A percentile compares a stretch with the other conserved stretches of the same genome.
Evolutionary conservation across 2,113 vertebrate genomes (phyloP).

Genomic region (Phaethon lepturus): DNA sequence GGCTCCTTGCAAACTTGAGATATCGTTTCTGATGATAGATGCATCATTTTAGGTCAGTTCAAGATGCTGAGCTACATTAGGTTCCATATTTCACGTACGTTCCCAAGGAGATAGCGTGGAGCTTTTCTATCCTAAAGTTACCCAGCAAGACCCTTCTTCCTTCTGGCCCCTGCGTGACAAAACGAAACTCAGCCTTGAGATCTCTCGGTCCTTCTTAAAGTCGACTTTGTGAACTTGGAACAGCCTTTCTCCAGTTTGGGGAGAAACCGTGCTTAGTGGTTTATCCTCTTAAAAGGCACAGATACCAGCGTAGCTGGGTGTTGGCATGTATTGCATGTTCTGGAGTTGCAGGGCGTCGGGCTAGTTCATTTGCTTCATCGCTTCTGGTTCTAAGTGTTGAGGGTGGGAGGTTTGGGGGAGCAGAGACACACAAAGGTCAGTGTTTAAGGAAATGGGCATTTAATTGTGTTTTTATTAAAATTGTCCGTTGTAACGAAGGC

Average conservation of each 20-base stretch:
- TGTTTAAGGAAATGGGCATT: not conserved
- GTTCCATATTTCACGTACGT: rapidly evolving
- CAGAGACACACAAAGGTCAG: not conserved
- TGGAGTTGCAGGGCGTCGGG: not conserved
- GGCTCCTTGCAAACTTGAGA: not conserved
- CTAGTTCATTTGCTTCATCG: not conserved
- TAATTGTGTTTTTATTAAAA: not conserved
- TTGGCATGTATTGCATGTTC: not conserved
- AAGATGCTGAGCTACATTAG: not conserved
- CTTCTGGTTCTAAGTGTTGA: not conserved
- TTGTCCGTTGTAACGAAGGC: not conserved
- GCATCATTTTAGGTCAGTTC: not conserved
- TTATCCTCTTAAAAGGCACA: not conserved
- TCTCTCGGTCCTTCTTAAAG: not conserved
- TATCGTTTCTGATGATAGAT: not conserved
- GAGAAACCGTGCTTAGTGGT: not conserved
- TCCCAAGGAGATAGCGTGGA: not conserved
- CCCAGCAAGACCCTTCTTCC: not conserved
- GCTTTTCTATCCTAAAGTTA: not conserved
- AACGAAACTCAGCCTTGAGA: slow-evolving; percentile 37
- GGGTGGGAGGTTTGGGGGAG: not conserved
- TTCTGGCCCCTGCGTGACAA: not conserved
- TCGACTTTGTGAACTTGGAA: not conserved
- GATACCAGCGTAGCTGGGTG: not conserved
- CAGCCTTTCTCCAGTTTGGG: rapidly evolving